Evolutionary conservation across 2,888 invertebrate species (phyloP).

Genomic region (Diplazon laetatorius): DNA sequence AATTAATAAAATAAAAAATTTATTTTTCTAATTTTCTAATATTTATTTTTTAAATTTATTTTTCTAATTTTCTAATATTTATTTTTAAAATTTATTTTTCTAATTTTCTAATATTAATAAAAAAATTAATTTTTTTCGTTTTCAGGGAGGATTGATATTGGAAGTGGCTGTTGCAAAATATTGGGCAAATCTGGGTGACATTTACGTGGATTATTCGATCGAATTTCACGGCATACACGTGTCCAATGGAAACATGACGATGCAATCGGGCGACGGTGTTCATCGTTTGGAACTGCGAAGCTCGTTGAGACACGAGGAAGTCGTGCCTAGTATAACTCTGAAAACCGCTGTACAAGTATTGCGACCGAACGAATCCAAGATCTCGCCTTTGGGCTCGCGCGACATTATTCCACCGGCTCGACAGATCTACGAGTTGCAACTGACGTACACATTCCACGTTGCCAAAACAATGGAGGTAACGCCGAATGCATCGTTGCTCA

Average conservation of each 20-base stretch:
- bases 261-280: conserved; percentile 91
- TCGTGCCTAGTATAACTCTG: conserved; percentile 89
- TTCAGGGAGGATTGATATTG: conserved; percentile 89
- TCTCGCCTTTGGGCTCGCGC: conserved; percentile 89
- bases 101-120: no score
- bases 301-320: conserved; percentile 89
- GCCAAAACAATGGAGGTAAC: conserved; percentile 92
- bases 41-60: no score
- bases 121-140: conserved; percentile 14
- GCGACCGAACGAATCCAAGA: conserved; percentile 91
- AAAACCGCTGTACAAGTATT: conserved; percentile 90
- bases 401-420: conserved; percentile 94
- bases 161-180: conserved; percentile 97
- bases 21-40: no score
- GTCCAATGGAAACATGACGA: conserved; percentile 86
- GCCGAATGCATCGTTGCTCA: conserved; percentile 90
- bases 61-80: no score
- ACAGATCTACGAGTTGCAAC: conserved; percentile 95
- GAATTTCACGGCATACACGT: conserved; percentile 92
- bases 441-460: conserved; percentile 94
- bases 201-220: conserved; percentile 88
- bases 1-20: no score
- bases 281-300: conserved; percentile 88
- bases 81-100: no score
- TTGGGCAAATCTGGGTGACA: conserved; percentile 95